Evolutionary conservation across 2,888 invertebrate species (phyloP).

Genomic region (Liopterus haemorrhoidalis): DNA sequence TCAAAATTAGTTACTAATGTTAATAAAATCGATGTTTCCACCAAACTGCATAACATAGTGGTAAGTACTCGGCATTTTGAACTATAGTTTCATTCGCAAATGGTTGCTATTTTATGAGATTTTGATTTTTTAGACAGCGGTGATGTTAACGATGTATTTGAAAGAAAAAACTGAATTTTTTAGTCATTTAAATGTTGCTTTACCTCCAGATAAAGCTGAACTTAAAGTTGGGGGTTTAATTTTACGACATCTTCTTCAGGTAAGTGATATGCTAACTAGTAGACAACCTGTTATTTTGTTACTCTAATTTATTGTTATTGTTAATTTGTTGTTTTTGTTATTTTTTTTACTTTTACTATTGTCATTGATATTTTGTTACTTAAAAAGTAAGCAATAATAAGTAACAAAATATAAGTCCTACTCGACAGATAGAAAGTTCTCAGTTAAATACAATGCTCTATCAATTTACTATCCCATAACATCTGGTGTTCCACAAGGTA

Average conservation of each 20-base stretch:
- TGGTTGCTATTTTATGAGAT: conserved; percentile 9
- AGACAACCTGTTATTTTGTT: no score
- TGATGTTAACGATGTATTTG: conserved; percentile 61
- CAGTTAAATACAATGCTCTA: no score
- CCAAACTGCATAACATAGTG: conserved; percentile 64
- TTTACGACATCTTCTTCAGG: conserved; percentile 71
- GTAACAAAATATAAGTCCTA: no score
- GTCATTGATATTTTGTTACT: no score
- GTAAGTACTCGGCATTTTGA: conserved; percentile 46
- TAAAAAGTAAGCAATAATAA: no score
- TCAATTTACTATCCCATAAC: no score
- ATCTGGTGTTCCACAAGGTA: no score
- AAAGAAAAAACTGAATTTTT: conserved; percentile 61
- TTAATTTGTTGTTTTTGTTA: no score
- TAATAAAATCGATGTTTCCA: conserved; percentile 57
- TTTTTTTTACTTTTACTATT: no score
- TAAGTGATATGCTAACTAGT: no score
- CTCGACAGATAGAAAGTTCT: no score
- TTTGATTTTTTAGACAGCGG: conserved; percentile 53
- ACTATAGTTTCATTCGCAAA: conserved; percentile 13
- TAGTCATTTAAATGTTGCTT: conserved; percentile 45
- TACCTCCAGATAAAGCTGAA: conserved; percentile 36
- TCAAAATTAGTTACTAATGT: conserved; percentile 69
- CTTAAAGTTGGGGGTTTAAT: conserved; percentile 58
- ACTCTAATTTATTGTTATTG: no score